These are phyloP conservation scores for Laothoe populi DNA, from an alignment of 2,888 invertebrate species.

Conservation along the genomic window DNA sequence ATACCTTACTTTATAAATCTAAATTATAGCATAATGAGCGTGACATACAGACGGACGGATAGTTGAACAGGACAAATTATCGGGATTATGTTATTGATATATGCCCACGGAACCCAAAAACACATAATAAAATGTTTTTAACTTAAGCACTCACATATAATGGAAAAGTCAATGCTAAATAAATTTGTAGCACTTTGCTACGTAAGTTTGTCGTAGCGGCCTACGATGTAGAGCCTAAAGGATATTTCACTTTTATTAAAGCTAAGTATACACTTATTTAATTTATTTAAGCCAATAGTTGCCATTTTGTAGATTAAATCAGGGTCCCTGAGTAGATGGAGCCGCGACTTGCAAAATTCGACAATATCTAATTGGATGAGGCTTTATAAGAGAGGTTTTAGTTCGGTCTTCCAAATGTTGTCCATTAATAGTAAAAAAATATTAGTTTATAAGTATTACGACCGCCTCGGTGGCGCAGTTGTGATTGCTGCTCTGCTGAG, in stretches of 20 bases:
- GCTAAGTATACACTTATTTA: not conserved
- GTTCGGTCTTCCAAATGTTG: not conserved
- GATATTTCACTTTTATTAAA: not conserved
- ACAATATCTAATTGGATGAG: not conserved
- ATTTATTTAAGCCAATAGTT: conserved; percentile 6
- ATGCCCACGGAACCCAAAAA: too few species aligned
- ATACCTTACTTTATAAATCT: too few species aligned
- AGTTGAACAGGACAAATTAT: too few species aligned
- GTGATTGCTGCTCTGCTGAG: too few species aligned
- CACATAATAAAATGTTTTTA: not conserved
- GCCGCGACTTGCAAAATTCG: not conserved
- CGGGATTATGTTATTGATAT: too few species aligned
- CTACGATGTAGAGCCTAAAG: not conserved
- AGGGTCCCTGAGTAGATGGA: not conserved
- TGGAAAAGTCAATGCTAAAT: not conserved
- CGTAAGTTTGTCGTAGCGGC: not conserved
- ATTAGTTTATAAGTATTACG: too few species aligned
- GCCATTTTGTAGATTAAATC: not conserved
- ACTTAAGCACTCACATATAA: not conserved
- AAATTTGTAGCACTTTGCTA: conserved; percentile 20
- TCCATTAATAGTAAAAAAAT: not conserved
- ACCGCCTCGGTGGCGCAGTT: too few species aligned
- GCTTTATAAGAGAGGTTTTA: not conserved
- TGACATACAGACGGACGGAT: too few species aligned
- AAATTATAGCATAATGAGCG: too few species aligned